Base-by-base conservation (phyloP, 1,140 invertebrate species). In the Araneus ventricosus region DNA sequence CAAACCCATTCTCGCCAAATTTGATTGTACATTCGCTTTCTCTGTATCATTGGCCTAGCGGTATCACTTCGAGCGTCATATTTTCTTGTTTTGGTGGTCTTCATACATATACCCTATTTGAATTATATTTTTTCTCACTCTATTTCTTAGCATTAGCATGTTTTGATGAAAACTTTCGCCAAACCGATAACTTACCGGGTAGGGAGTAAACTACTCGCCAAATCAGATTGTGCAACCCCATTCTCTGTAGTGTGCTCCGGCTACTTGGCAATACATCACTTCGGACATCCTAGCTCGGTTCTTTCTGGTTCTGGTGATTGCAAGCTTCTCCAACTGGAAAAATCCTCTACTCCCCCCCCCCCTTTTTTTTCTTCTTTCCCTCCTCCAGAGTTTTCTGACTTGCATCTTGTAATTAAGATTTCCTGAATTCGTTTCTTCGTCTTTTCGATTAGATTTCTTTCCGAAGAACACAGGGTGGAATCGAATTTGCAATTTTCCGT, bases 191-290 rank as follows among this genome's bases (percentile, higher is more conserved):
- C 10, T 27, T 63, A 2, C 20, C 7, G n/a, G 3, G 22, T 63
- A 2, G 22, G 22, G 61, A 27, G n/a, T 63, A 10, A 30, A 59
- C 10, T 52, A 57, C 24, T 85, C n/a, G 82, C 82, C 39, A 85
- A 45, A 37, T 80, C 2, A 45, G 39, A 27, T 6, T 34, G 24
- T 22, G 41, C 88, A 90, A 90, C 88, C 88, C 34, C 4, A 70
- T 63, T 63, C 39, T 87, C 52, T 87, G 5, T 27, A 4, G 41
- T 30, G 24, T 14, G n/a, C 41, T 6, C 20, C 30, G 75, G 88
- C 75, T 82, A 39, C 37, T 61, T 45, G 70, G 88, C 75, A 82
- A 90, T 90, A 90, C 88, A 90, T 90, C 88, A 90, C 88, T 75
- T 61, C 75, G 70, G 88, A 90, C 88, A 90, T 90, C 88, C 75